Evolutionary conservation across 64 coral and sea anemone species (phyloP).

Genomic region (Dendronephthya gigantea): DNA sequence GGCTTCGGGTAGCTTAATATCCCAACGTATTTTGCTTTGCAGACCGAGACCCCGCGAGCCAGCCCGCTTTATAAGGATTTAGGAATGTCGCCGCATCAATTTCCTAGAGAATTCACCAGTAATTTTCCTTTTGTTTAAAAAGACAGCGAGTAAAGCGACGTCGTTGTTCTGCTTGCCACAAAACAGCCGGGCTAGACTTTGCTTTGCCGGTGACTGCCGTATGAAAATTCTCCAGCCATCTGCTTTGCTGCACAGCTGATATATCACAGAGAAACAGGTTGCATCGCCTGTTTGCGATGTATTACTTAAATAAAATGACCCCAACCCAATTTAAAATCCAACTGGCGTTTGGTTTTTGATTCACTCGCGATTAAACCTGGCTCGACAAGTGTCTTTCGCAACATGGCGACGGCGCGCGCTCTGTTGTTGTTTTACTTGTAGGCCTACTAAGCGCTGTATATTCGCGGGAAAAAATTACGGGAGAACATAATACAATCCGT

Average conservation of each 20-base stretch:
- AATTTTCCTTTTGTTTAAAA: not conserved
- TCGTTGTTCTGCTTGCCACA: not conserved
- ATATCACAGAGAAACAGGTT: conserved; percentile 13
- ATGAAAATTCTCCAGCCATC: not conserved
- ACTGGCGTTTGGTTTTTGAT: not conserved
- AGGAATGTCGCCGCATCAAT: not conserved
- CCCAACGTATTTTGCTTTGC: not conserved
- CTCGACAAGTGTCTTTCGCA: not conserved
- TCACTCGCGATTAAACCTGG: not conserved
- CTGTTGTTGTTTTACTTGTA: too few relatives aligned
- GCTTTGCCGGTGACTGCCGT: not conserved
- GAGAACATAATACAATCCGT: too few relatives aligned
- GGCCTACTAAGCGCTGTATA: too few relatives aligned
- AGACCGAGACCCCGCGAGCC: not conserved
- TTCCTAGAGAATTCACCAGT: not conserved
- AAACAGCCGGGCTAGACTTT: not conserved
- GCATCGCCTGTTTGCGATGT: not conserved
- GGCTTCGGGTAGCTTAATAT: not conserved
- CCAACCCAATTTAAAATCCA: not conserved
- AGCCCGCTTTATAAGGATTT: too few relatives aligned
- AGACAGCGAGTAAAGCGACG: not conserved
- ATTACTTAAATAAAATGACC: conserved; percentile 24
- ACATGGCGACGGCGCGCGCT: not conserved
- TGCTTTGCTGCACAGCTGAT: conserved; percentile 6
- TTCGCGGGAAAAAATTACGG: too few relatives aligned